Evolutionary conservation across 2,888 invertebrate genomes (phyloP).

Genomic region (Sinopyrophorus schimmeli): DNA sequence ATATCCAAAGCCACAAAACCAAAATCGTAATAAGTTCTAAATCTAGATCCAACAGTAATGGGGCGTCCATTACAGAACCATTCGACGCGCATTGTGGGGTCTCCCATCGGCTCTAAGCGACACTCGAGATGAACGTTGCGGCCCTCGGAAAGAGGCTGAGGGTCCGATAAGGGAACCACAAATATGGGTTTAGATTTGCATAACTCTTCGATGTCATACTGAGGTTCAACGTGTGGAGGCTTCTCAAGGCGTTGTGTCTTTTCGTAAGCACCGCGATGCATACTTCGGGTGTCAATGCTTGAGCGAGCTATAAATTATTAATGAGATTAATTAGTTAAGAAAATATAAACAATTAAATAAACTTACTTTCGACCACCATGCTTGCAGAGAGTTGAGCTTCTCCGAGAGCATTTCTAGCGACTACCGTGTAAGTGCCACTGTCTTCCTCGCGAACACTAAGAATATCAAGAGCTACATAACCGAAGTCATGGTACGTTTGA

Average conservation of each 20-base stretch:
- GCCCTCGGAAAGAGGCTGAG: conserved; percentile 83
- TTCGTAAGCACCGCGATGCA: conserved; percentile 84
- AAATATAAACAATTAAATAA: conserved; percentile 8
- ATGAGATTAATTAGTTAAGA: neutral
- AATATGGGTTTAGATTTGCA: conserved; percentile 95
- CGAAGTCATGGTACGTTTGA: conserved; percentile 94
- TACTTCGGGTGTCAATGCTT: conserved; percentile 86
- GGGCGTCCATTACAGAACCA: conserved; percentile 95
- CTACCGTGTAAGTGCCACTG: conserved; percentile 89
- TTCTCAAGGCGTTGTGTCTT: conserved; percentile 87
- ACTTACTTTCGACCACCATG: conserved; percentile 89
- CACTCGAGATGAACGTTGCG: conserved; percentile 91
- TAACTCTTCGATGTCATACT: conserved; percentile 88
- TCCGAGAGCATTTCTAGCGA: conserved; percentile 89
- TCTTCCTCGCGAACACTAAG: conserved; percentile 90
- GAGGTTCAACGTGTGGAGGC: conserved; percentile 82
- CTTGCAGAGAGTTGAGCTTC: conserved; percentile 82
- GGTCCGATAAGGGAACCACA: conserved; percentile 84
- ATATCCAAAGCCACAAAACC: conserved; percentile 97
- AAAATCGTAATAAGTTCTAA: conserved; percentile 94
- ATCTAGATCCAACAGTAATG: conserved; percentile 87
- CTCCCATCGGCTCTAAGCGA: conserved; percentile 91
- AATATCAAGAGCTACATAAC: conserved; percentile 95
- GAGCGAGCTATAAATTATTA: conserved; percentile 68
- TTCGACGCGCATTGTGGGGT: conserved; percentile 93